Percentiles rank a stretch among this genome's conserved stretches.
phyloP scores from a whole-genome alignment of 2,888 invertebrate genomes.

The Sphaeridia pumilis region DNA sequence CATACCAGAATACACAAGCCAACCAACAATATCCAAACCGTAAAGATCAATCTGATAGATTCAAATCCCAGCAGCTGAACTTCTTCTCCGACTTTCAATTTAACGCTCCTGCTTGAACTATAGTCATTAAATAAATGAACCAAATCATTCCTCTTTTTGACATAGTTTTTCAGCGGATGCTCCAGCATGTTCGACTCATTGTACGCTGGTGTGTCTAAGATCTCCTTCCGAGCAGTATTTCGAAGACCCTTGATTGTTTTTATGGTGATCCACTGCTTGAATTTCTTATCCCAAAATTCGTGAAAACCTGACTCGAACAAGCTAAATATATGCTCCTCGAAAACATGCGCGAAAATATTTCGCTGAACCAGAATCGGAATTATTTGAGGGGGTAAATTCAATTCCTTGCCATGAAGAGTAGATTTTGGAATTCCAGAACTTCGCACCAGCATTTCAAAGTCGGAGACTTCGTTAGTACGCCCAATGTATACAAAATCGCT shows the following conservation, averaged over 20 bases:
- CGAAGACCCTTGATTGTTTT: not conserved
- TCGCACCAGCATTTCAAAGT: not conserved
- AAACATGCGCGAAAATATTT: not conserved
- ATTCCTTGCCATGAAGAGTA: not conserved
- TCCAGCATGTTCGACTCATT: too few species aligned
- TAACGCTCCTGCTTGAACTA: too few species aligned
- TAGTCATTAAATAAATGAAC: too few species aligned
- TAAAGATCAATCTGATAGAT: too few species aligned
- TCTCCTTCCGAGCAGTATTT: too few species aligned
- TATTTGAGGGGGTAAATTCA: not conserved
- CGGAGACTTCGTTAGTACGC: not conserved
- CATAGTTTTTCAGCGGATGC: too few species aligned
- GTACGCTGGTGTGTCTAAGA: too few species aligned
- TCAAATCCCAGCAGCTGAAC: too few species aligned
- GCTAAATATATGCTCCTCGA: not conserved
- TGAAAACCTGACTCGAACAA: not conserved
- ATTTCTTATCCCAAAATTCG: not conserved
- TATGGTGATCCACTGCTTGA: not conserved
- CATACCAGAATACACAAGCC: slow-evolving; percentile 19
- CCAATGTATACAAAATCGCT: not conserved
- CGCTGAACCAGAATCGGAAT: not conserved
- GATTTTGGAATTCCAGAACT: not conserved
- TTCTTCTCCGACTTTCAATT: too few species aligned
- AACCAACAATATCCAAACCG: too few species aligned
- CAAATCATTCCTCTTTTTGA: too few species aligned